phyloP scores from a whole-genome alignment of 2,113 vertebrate genomes.

The Saimiri boliviensis region DNA sequence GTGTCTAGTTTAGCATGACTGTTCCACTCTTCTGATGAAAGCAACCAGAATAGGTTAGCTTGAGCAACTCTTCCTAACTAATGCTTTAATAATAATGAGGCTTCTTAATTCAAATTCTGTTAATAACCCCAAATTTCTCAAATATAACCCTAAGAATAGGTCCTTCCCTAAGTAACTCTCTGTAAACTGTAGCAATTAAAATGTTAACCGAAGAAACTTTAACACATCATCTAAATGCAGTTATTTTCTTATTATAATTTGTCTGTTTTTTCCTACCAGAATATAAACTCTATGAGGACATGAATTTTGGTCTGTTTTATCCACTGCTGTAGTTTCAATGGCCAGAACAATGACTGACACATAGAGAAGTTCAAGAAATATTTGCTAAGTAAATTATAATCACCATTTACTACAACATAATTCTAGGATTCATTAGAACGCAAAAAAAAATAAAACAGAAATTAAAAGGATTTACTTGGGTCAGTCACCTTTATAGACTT shows the following conservation, averaged over 20 bases:
- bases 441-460: constrained; percentile 22
- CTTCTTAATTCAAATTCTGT: constrained; percentile 6
- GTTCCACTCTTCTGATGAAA: constrained; percentile 3
- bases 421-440: constrained; percentile 43
- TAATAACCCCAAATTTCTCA: neutral
- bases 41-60: neutral
- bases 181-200: constrained; percentile 19
- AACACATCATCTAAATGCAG: neutral
- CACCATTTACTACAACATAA: neutral
- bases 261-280: constrained; percentile 10
- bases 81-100: neutral
- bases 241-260: constrained; percentile 16
- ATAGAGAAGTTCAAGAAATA: neutral
- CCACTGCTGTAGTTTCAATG: neutral
- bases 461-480: constrained; percentile 42
- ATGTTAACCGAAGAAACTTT: constrained; percentile 24
- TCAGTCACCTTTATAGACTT: constrained; percentile 77
- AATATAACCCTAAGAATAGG: neutral
- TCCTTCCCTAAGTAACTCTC: neutral
- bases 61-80: constrained; percentile 13
- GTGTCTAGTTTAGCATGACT: neutral
- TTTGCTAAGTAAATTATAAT: neutral
- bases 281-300: neutral
- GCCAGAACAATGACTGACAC: neutral
- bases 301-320: neutral